Evolutionary conservation across 2,888 invertebrate species (phyloP), one percentile per base, ranked within the genome.

Genomic region (Platynereis dumerilii): DNA sequence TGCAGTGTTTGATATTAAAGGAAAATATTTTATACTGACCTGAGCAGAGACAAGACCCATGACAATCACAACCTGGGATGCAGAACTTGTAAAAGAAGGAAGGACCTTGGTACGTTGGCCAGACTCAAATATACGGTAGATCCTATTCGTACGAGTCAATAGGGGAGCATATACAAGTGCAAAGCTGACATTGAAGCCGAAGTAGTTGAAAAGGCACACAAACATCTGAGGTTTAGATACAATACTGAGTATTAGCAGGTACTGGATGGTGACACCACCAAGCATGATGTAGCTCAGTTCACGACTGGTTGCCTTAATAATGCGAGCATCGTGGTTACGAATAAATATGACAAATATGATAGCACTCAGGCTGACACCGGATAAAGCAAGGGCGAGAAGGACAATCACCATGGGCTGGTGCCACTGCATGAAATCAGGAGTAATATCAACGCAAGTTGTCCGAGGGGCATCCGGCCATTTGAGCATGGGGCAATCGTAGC

Each of bases 281-380:
- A 80, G 71, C 66, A 81, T 76, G 45, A 81, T 67, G 44, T 72
- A 72, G 57, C 75, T 76, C 5, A 81, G 74, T 60, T 80, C 80
- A 5, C 79, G 70, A 64, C 80, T 79, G 2, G 77, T 76, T 2
- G 80, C 78, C 56, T 79, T 78, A 52, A 81, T 80, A 3, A 81
- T 72, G 10, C 79, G 73, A 53, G 77, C 76, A 20, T 73, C 42
- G 57, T 71, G 69, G 69, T 73, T 64, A 3, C 55, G 59, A 24
- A 63, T 42, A 55, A 65, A 69, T 26, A 72, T n/a, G 12, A 71
- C 67, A 22, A 73, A 66, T 12, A 74, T 26, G 12, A 73, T 57
- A 22, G 65, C 58, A 54, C 72, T 69, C 5, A 71, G 29, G 45
- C 74, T 67, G n/a, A 70, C 26, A 24, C 72, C 73, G 3, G 64